Base-by-base conservation (phyloP, 2,113 vertebrate species). In the Scartelaos histophorus region DNA sequence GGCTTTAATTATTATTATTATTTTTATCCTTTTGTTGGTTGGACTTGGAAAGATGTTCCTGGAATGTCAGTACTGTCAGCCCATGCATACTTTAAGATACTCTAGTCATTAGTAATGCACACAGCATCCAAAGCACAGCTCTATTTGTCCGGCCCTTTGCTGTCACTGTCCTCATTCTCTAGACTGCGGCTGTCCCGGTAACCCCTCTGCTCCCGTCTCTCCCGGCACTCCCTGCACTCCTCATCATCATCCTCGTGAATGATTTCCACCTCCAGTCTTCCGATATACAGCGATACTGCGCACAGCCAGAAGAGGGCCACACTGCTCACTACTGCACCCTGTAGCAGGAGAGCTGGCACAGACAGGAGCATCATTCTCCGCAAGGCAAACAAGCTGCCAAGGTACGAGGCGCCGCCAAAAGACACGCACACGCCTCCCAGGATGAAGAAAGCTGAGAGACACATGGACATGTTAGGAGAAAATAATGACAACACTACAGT, bases 241-340 rank as follows among this genome's bases (percentile, higher is more conserved):
- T 89, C 88, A 2, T 90, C 92, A 13, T 93, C 93, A 0, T 92
- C 87, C 0, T 93, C 87, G 21, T 92, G 91, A 76, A 95, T 94
- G 75, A 97, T 94, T 73, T 96, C 95, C 85, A 97, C 94, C 90
- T 96, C 95, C 34, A 97, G 85, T 7, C 93, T 94, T 43, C 96
- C 95, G 21, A 96, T 92, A 90, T 96, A 97, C 51, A 96, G 95
- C 3, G 95, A 95, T n/a, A 97, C 93, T 0, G 95, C 95, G 0
- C 95, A 95, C 29, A 96, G 94, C 96, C 96, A 97, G 84, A 96
- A 92, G 85, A 96, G 93, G 61, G 92, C 93, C n/a, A 85, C 89
- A 0, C 85, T 92, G 70, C 89, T 76, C 81, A 96, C 96, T 0
- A 87, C 90, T 0, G 86, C 78, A 0, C 91, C 76, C 0, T 95